phyloP scores from a whole-genome alignment of 2,888 invertebrate species.

The Oscheius myriophilus region DNA sequence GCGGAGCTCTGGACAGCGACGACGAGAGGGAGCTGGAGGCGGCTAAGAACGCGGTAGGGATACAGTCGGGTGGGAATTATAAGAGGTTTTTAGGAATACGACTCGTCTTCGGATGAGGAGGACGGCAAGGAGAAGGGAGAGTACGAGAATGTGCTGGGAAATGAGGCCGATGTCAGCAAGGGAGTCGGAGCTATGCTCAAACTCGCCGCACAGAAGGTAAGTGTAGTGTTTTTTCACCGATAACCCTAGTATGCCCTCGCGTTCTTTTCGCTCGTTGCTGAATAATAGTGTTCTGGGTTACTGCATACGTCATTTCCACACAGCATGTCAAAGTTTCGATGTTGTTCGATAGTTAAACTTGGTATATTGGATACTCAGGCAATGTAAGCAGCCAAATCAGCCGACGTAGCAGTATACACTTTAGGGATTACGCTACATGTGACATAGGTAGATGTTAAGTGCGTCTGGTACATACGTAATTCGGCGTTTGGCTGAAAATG shows the following conservation, averaged over 20 bases:
- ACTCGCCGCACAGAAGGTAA: constrained; percentile 60
- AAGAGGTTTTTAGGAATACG: constrained; percentile 5
- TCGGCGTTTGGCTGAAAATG: no score
- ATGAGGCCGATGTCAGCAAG: constrained; percentile 72
- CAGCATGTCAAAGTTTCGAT: no score
- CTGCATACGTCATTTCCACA: neutral
- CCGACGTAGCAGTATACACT: no score
- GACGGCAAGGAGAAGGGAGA: constrained; percentile 39
- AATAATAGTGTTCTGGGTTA: no score
- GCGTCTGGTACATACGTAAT: no score
- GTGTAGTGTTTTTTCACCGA: neutral
- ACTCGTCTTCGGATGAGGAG: constrained; percentile 37
- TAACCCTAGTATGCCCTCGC: neutral
- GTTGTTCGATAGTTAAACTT: no score
- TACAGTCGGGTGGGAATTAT: neutral
- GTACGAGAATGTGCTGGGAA: constrained; percentile 65
- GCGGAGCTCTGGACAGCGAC: constrained; percentile 45
- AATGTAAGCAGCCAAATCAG: no score
- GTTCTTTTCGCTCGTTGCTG: neutral
- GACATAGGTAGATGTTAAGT: no score
- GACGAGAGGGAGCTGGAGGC: constrained; percentile 52
- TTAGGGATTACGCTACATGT: no score
- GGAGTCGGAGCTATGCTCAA: constrained; percentile 65
- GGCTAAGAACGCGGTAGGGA: constrained; percentile 36
- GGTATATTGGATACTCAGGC: no score